Conservation (phyloP, 2,113 vertebrate genomes). For the Promerops cafer region DNA sequence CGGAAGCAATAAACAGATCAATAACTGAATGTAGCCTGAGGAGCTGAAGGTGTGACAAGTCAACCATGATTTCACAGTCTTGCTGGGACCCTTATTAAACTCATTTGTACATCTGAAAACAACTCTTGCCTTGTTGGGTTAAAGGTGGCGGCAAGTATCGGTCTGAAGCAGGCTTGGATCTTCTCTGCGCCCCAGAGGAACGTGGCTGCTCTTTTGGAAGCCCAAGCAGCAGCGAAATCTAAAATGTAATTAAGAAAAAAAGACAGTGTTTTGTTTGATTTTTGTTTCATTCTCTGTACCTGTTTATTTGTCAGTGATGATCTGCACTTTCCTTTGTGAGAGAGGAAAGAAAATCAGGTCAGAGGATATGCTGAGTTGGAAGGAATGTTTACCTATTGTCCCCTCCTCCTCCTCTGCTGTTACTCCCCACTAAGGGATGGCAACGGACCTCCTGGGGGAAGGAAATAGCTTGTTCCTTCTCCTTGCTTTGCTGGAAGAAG, state of each 20-base stretch:
- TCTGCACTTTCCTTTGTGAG: not conserved
- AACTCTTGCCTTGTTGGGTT: slow-evolving; percentile 14
- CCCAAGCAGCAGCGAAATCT: not conserved
- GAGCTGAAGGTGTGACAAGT: slow-evolving; percentile 37
- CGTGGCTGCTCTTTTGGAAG: not conserved
- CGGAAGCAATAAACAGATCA: slow-evolving; percentile 58
- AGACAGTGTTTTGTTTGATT: not conserved
- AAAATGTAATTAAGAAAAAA: not conserved
- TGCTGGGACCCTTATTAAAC: slow-evolving; percentile 58
- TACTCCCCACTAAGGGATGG: not conserved
- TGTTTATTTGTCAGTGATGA: not conserved
- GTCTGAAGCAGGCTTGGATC: not conserved
- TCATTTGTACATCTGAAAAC: slow-evolving; percentile 49
- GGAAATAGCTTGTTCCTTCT: not conserved
- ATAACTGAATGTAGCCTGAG: slow-evolving; percentile 45
- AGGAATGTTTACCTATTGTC: not conserved
- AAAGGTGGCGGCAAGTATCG: not conserved
- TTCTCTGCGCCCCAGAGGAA: not conserved
- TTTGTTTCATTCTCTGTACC: not conserved
- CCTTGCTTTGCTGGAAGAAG: not conserved
- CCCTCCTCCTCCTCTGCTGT: not conserved
- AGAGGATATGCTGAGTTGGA: not conserved
- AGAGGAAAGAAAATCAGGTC: not conserved
- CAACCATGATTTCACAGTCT: slow-evolving; percentile 43
- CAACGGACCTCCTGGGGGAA: not conserved